Evolutionary conservation across 2,797 vertebrate species (phyloP), one percentile per base, ranked within the genome.

Genomic region (Setipinna tenuifilis): DNA sequence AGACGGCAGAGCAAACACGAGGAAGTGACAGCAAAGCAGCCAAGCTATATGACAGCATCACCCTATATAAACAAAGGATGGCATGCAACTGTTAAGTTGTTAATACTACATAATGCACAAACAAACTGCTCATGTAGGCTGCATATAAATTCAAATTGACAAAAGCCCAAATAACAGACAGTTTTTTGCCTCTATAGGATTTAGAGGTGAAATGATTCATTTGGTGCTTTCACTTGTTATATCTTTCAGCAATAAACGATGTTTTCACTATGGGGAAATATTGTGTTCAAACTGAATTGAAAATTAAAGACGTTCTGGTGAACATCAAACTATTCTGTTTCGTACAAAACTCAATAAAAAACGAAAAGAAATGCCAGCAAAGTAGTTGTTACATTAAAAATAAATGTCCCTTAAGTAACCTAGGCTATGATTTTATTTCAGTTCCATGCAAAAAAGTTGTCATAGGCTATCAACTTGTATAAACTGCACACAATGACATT

Each of bases 121-220:
- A 65, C 61, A 23, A 25, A 25, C 1, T 25, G 23, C 35, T 41
- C 35, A 65, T 59, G 58, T 17, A 17, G 21, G 21, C 35, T 62
- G 25, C n/a, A 65, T 28, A 25, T 28, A 65, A 65, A 71, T 71
- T 71, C 31, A 35, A 5, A 35, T 68, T 5, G 16, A 16, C 0
- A 31, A n/a, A 35, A 71, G 62, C 10, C 25, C 62, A 68, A 68
- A 68, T 23, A 25, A 28, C 23, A 65, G 11, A 25, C 62, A 14
- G 16, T 65, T 68, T 68, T 68, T 14, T 10, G 5, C 14, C 31
- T 28, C 31, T 6, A 10, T 14, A 28, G 71, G 75, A 80, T 84
- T 87, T 92, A 21, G 89, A 85, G 89, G 90, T 89, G 88, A 85
- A 82, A 58, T 87, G 85, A 59, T 59, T 59, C 82, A 59, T 41